Evolutionary conservation across 2,888 invertebrate species (phyloP), one percentile per base, ranked within the genome.

Genomic region (Blastobasis lacticolella): DNA sequence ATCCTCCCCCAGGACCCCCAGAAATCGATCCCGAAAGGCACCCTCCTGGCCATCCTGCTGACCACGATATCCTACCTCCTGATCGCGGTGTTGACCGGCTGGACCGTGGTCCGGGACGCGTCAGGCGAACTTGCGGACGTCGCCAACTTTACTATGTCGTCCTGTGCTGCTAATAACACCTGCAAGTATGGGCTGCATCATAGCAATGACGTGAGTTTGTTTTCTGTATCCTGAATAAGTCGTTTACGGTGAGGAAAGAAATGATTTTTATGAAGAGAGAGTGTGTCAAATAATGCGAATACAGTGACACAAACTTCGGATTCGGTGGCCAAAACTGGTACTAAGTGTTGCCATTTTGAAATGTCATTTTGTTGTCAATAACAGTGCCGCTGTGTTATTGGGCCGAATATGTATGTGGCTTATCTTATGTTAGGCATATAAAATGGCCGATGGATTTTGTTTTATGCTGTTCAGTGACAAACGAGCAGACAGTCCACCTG

Each of bases 11-110:
- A 96, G 95, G 96, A 97, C 82, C 96, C 96, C 0, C 94, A 94
- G 84, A 92, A 90, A 57, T 93, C 95, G 0, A 96, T 96, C 62
- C 96, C 96, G 0, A 97, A 97, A 76, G 99, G 99, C 51, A 99
- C 99, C 0, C 87, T 99, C 4, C 77, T 96, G 37, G 97, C 99
- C 0, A 98, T 99, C 59, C 57, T 94, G 0, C 88, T 98, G 10
- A 97, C 98, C 0, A 95, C 97, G 0, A 53, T 91, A 0, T 95
- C 97, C 36, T 99, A 99, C 77, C 73, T 99, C 45, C 49, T 93
- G 38, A 96, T 98, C 89, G 96, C 96, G 0, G 65, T 95, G 48
- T 88, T 96, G 61, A 90, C 94, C 9, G 95, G 95, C 46, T 91
- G 91, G 67, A 92, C 94, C 0, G 92, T 96, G 38, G 78, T 92